These are phyloP conservation scores for Paramacrobiotus metropolitanus DNA, from an alignment of 1,140 invertebrate species.

Conservation along the genomic window DNA sequence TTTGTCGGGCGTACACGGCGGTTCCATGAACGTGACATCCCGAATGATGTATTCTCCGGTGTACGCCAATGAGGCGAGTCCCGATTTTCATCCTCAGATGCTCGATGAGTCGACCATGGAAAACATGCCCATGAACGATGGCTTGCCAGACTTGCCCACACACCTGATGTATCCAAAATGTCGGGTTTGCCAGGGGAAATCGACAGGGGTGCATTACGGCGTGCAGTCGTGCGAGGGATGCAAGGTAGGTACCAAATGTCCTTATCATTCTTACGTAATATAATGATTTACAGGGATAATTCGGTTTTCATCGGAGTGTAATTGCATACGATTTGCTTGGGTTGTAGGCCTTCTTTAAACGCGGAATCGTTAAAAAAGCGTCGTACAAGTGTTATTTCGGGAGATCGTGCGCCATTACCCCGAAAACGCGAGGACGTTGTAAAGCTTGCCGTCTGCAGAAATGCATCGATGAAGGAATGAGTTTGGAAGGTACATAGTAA, in stretches of 20 bases:
- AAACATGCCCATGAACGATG: too few relatives aligned
- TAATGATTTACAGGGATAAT: too few relatives aligned
- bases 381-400: neutral
- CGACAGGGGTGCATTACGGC: neutral
- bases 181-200: neutral
- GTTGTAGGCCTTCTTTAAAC: neutral
- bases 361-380: neutral
- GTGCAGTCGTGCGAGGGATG: neutral
- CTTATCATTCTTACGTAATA: too few relatives aligned
- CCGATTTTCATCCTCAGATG: too few relatives aligned
- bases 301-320: neutral
- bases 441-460: slow-evolving; percentile 1
- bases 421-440: neutral
- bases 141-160: too few relatives aligned
- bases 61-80: too few relatives aligned
- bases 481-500: neutral
- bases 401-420: neutral
- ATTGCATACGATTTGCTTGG: neutral
- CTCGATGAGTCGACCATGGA: too few relatives aligned
- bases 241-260: too few relatives aligned
- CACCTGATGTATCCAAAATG: too few relatives aligned
- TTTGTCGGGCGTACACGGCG: too few relatives aligned
- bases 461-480: neutral
- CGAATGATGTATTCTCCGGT: too few relatives aligned
- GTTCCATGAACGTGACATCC: too few relatives aligned